A percentile compares a stretch with the other conserved stretches of the same genome.
Evolutionary conservation across 2,888 invertebrate species (phyloP).

Genomic region (Ariolimax columbianus): DNA sequence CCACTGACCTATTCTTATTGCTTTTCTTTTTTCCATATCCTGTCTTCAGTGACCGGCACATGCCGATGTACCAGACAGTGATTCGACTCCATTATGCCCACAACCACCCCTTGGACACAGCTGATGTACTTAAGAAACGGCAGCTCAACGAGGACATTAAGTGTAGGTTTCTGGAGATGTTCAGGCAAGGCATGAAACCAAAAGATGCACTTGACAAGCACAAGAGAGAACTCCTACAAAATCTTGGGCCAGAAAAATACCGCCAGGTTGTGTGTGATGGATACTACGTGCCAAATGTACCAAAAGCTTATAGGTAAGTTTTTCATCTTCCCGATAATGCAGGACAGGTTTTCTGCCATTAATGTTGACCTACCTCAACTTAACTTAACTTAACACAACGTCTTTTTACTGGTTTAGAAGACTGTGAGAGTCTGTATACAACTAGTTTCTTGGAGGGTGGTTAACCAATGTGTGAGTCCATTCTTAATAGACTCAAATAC

Average conservation of each 20-base stretch:
- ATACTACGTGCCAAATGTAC: slow-evolving; percentile 42
- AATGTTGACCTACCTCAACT: too few relatives aligned
- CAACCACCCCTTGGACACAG: slow-evolving; percentile 39
- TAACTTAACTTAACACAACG: too few relatives aligned
- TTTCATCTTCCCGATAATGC: too few relatives aligned
- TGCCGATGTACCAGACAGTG: slow-evolving; percentile 38
- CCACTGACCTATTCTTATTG: too few relatives aligned
- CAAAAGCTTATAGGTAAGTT: slow-evolving; percentile 42
- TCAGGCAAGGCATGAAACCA: slow-evolving; percentile 42
- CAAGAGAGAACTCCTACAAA: slow-evolving; percentile 36
- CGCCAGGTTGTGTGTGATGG: slow-evolving; percentile 43
- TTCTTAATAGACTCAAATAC: too few relatives aligned
- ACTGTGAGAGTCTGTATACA: too few relatives aligned
- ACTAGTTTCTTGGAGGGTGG: too few relatives aligned
- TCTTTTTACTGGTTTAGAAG: too few relatives aligned
- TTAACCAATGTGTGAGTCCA: too few relatives aligned
- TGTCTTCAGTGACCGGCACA: slow-evolving; percentile 28
- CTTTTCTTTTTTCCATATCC: too few relatives aligned
- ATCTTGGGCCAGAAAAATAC: slow-evolving; percentile 42
- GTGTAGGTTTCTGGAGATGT: slow-evolving; percentile 43
- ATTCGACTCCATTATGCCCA: slow-evolving; percentile 41
- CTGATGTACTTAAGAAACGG: slow-evolving; percentile 36
- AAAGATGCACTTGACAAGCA: slow-evolving; percentile 48
- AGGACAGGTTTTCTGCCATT: too few relatives aligned
- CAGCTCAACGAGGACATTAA: slow-evolving; percentile 40